A percentile compares a stretch with the other conserved stretches of the same genome.
Evolutionary conservation across 1,140 invertebrate genomes (phyloP).

Genomic region (Euwallacea fornicatus): DNA sequence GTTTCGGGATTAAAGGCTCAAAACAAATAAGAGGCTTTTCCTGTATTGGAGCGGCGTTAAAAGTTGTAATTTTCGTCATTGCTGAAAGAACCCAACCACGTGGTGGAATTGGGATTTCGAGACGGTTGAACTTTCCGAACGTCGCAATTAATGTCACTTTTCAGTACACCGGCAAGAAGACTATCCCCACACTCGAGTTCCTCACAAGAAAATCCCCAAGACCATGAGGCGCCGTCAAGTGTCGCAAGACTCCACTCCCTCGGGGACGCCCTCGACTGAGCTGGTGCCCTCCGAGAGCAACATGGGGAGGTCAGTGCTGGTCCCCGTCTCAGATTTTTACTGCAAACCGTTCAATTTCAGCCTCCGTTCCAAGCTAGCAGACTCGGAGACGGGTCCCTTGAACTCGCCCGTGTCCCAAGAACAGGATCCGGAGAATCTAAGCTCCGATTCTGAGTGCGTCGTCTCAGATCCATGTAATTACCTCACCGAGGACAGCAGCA

Average conservation of each 20-base stretch:
- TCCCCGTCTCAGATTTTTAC: background rate
- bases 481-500: conserved; percentile 17
- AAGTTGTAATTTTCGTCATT: no score
- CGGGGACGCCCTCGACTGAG: background rate
- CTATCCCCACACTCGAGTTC: conserved; percentile 67
- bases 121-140: no score
- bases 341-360: conserved; percentile 8
- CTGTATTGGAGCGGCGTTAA: no score
- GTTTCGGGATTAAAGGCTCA: no score
- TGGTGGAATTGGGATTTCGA: no score
- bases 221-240: conserved; percentile 50
- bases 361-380: conserved; percentile 33
- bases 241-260: conserved; percentile 36
- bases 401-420: conserved; percentile 41
- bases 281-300: background rate
- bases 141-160: conserved; percentile 28
- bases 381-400: conserved; percentile 47
- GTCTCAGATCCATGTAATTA: conserved; percentile 51
- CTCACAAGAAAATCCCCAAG: conserved; percentile 58
- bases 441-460: conserved; percentile 51
- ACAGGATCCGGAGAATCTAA: conserved; percentile 37
- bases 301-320: background rate
- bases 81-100: no score
- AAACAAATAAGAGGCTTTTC: no score
- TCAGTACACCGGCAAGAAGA: conserved; percentile 67